phyloP scores from a whole-genome alignment of 2,888 invertebrate genomes.

The Bibio marci region DNA sequence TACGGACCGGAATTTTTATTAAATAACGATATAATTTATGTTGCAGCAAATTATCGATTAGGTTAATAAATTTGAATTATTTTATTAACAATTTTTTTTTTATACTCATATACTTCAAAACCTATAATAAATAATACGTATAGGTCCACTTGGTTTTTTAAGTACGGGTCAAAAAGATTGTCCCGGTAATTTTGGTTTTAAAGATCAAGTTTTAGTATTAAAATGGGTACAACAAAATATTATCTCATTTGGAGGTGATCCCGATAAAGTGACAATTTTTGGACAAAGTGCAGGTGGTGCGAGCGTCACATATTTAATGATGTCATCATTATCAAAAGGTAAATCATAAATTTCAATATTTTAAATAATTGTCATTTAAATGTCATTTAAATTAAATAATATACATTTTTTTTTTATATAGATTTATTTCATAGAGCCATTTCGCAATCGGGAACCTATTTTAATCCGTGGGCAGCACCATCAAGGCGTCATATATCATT shows the following conservation, averaged over 20 bases:
- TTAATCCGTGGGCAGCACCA: constrained; percentile 49
- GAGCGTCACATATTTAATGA: constrained; percentile 50
- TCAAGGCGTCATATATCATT: constrained; percentile 39
- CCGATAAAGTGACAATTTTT: constrained; percentile 43
- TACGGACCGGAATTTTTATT: constrained; percentile 54
- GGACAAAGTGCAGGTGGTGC: constrained; percentile 55
- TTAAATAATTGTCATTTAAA: too few species aligned
- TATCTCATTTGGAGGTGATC: constrained; percentile 43
- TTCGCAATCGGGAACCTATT: constrained; percentile 55
- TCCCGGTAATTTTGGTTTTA: constrained; percentile 50
- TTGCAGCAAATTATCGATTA: constrained; percentile 51
- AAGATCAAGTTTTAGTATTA: constrained; percentile 44
- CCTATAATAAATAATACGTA: too few species aligned
- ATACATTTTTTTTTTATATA: too few species aligned
- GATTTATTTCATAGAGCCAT: constrained; percentile 53
- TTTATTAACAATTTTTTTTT: too few species aligned
- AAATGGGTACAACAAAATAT: constrained; percentile 45
- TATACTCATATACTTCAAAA: too few species aligned
- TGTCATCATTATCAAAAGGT: constrained; percentile 34
- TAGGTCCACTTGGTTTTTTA: constrained; percentile 49
- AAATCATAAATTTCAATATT: too few species aligned
- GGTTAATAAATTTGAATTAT: too few species aligned
- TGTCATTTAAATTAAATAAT: too few species aligned
- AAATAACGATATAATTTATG: constrained; percentile 40
- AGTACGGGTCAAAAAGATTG: constrained; percentile 44